Evolutionary conservation across 2,113 vertebrate species (phyloP).

Genomic region (Prunella himalayana): DNA sequence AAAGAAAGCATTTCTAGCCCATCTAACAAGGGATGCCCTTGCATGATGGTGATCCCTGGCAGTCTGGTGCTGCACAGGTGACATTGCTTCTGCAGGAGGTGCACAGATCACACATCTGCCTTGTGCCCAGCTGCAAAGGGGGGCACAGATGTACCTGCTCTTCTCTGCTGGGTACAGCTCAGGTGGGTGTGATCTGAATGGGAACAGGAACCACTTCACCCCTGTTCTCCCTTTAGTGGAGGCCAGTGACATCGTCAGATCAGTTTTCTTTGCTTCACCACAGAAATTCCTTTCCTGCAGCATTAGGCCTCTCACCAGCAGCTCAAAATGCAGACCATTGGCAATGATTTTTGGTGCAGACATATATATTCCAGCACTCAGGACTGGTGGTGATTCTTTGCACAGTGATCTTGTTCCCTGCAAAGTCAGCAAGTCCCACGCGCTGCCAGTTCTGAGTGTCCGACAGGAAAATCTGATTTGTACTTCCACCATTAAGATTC

Average conservation of each 20-base stretch:
- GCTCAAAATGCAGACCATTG: neutral
- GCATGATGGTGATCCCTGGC: fast-evolving
- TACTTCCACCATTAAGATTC: constrained; percentile 5
- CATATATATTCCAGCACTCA: neutral
- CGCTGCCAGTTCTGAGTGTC: neutral
- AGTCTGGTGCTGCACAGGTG: neutral
- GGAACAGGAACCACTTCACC: neutral
- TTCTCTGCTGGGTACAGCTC: neutral
- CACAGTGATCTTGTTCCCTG: neutral
- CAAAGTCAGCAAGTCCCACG: neutral
- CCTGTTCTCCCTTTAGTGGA: neutral
- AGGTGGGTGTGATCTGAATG: neutral
- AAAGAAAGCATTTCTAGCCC: neutral
- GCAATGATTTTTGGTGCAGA: neutral
- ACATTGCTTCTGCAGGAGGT: neutral
- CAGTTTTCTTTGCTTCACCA: neutral
- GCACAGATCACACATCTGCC: neutral
- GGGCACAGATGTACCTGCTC: too few species aligned
- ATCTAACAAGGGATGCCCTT: neutral
- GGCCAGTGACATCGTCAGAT: neutral
- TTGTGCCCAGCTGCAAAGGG: too few species aligned
- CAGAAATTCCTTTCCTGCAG: neutral
- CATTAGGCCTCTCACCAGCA: neutral
- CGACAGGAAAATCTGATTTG: neutral
- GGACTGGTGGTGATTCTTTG: neutral